phyloP scores from a whole-genome alignment of 2,888 invertebrate genomes.

The Rutpela maculata region DNA sequence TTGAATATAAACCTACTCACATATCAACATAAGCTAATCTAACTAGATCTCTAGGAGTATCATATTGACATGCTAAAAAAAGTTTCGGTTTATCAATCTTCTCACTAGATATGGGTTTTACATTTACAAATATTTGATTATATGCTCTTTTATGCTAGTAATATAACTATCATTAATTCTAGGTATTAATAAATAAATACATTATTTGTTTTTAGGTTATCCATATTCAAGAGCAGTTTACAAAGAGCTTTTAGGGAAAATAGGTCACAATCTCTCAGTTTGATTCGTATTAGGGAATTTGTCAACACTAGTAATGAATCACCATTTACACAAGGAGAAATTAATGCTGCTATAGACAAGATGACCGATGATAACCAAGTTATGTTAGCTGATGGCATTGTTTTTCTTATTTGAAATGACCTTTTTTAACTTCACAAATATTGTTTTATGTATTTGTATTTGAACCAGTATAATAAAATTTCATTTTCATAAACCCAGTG shows the following conservation, averaged over 20 bases:
- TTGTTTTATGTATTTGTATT: too few relatives aligned
- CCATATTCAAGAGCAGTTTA: slow-evolving; percentile 83
- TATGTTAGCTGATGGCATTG: slow-evolving; percentile 90
- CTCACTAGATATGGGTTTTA: neutral
- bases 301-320: slow-evolving; percentile 80
- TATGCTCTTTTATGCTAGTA: too few relatives aligned
- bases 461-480: too few relatives aligned
- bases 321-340: slow-evolving; percentile 81
- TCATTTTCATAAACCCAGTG: too few relatives aligned
- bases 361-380: slow-evolving; percentile 95
- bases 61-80: too few relatives aligned
- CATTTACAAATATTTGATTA: too few relatives aligned
- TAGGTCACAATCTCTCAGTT: slow-evolving; percentile 84
- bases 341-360: slow-evolving; percentile 84
- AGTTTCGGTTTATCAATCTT: too few relatives aligned
- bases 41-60: too few relatives aligned
- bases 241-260: slow-evolving; percentile 86
- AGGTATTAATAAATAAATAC: neutral
- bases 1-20: too few relatives aligned
- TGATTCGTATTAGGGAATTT: slow-evolving; percentile 80
- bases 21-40: too few relatives aligned
- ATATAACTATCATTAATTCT: neutral
- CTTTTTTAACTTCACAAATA: neutral
- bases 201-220: slow-evolving; percentile 73
- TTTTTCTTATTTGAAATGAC: slow-evolving; percentile 84